Evolutionary conservation across 2,113 vertebrate species (phyloP).

Genomic region (Hemiprocne comata): DNA sequence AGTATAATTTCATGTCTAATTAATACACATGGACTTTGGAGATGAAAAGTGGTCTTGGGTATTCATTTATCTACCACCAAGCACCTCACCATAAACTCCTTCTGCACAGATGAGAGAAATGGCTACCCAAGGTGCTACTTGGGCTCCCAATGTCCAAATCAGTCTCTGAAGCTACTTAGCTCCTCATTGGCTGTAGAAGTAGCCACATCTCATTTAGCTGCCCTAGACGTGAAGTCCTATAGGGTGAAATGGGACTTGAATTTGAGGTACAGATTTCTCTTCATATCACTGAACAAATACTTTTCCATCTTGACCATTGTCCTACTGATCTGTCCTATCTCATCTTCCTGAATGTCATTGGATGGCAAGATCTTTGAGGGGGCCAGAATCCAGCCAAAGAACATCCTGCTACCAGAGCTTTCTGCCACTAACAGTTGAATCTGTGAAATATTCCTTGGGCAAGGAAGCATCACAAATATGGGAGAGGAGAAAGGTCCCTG

Average conservation of each 20-base stretch:
- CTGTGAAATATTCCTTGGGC: neutral
- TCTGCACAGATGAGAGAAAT: neutral
- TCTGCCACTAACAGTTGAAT: neutral
- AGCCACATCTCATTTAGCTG: neutral
- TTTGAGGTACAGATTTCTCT: neutral
- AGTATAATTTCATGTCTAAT: neutral
- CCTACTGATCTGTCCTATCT: neutral
- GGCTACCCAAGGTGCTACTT: neutral
- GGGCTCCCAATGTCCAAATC: neutral
- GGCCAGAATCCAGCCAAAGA: neutral
- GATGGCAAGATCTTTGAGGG: neutral
- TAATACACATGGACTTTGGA: rapidly evolving
- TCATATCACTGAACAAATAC: rapidly evolving
- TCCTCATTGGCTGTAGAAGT: neutral
- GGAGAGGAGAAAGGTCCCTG: neutral
- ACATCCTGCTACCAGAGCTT: neutral
- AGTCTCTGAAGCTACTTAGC: neutral
- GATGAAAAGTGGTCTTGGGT: neutral
- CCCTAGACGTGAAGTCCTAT: neutral
- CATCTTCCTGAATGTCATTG: neutral
- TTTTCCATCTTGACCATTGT: neutral
- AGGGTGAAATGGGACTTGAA: neutral
- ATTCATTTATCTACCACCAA: neutral
- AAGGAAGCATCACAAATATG: neutral
- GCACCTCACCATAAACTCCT: neutral